Conservation (phyloP, 2,797 vertebrate species). For the Kryptolebias ocellatus region DNA sequence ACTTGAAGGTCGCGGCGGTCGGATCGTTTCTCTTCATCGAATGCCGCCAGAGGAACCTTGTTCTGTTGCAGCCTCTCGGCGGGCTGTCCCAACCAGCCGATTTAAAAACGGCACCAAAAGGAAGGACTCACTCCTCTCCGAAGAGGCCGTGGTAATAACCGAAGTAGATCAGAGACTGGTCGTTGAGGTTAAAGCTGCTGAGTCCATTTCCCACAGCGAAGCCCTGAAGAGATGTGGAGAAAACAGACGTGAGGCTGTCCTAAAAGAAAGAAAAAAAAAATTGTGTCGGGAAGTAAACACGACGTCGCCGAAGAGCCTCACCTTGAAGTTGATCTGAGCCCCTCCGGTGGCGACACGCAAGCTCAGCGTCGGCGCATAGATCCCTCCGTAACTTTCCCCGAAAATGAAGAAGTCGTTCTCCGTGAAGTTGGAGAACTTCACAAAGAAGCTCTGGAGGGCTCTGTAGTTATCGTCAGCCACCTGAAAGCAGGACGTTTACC, state of each 20-base stretch:
- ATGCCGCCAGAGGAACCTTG: not conserved
- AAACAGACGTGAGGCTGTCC: not conserved
- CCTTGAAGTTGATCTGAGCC: slow-evolving; percentile 80
- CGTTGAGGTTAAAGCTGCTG: slow-evolving; percentile 78
- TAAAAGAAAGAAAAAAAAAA: no score
- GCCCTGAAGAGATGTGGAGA: slow-evolving; percentile 68
- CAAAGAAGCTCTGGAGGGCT: slow-evolving; percentile 82
- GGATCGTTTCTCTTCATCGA: not conserved
- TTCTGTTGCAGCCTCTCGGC: no score
- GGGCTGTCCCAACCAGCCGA: not conserved
- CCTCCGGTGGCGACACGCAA: slow-evolving; percentile 67
- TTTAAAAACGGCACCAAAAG: not conserved
- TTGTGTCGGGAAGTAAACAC: not conserved
- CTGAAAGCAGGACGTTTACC: slow-evolving; percentile 45
- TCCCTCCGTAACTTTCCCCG: slow-evolving; percentile 84
- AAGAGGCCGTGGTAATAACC: slow-evolving; percentile 84
- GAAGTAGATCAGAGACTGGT: slow-evolving; percentile 81
- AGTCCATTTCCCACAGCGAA: slow-evolving; percentile 84
- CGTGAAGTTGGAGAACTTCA: slow-evolving; percentile 81
- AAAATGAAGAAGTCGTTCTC: slow-evolving; percentile 82
- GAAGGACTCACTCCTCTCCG: slow-evolving; percentile 79
- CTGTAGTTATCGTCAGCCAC: slow-evolving; percentile 82
- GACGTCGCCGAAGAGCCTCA: slow-evolving; percentile 32
- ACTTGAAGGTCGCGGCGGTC: not conserved
- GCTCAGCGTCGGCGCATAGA: slow-evolving; percentile 82